These are phyloP conservation scores for Vulpes vulpes DNA, from an alignment of 2,113 vertebrate genomes.

Conservation along the genomic window DNA sequence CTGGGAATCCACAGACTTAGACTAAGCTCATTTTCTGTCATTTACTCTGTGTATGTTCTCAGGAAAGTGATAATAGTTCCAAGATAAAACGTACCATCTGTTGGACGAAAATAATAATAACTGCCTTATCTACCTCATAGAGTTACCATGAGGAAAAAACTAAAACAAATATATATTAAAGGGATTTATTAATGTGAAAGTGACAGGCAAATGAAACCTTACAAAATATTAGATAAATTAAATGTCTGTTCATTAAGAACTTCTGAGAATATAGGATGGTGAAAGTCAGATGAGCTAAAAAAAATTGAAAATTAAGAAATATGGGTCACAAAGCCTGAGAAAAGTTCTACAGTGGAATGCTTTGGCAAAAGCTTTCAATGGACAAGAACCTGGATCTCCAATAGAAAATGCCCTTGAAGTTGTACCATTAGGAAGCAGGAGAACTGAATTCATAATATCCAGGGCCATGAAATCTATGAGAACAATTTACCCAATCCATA, in stretches of 20 bases:
- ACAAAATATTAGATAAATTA: not conserved
- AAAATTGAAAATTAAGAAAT: not conserved
- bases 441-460: not conserved
- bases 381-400: not conserved
- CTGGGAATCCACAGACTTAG: not conserved
- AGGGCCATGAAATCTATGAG: not conserved
- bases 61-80: not conserved
- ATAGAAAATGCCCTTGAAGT: not conserved
- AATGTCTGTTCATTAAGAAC: not conserved
- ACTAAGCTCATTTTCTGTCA: not conserved
- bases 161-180: not conserved
- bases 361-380: not conserved
- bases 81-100: not conserved
- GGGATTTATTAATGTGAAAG: not conserved
- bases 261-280: not conserved
- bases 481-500: not conserved
- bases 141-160: not conserved
- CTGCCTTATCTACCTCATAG: not conserved
- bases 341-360: not conserved
- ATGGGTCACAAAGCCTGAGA: not conserved
- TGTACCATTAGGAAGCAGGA: not conserved
- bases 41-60: not conserved
- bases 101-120: not conserved
- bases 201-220: not conserved
- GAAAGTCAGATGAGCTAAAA: not conserved